phyloP scores from a whole-genome alignment of 2,888 invertebrate genomes.

The Abscondita cerata region DNA sequence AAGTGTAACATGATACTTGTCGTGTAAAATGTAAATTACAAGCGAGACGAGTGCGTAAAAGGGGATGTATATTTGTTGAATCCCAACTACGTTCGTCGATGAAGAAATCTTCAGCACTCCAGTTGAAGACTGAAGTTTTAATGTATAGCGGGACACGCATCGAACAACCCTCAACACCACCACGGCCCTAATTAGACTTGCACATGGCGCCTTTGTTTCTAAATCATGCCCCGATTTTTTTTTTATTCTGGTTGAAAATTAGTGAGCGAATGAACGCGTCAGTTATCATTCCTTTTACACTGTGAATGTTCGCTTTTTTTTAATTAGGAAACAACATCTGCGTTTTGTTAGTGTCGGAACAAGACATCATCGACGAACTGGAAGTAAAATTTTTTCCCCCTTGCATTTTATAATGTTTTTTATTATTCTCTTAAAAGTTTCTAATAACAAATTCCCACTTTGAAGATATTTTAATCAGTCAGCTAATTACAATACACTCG shows the following conservation, averaged over 20 bases:
- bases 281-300: conserved; percentile 34
- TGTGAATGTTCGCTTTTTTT: conserved; percentile 46
- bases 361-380: conserved; percentile 12
- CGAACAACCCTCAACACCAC: conserved; percentile 31
- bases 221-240: conserved; percentile 38
- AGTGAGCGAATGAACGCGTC: conserved; percentile 43
- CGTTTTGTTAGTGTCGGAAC: conserved; percentile 48
- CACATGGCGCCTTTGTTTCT: conserved; percentile 37
- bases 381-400: conserved; percentile 9
- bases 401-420: conserved; percentile 26
- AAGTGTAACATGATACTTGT: conserved; percentile 26
- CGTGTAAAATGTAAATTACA: conserved; percentile 29
- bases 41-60: conserved; percentile 24
- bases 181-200: conserved; percentile 36
- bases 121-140: conserved; percentile 30
- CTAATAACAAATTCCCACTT: conserved; percentile 58
- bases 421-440: conserved; percentile 39
- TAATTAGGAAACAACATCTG: conserved; percentile 57
- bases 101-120: conserved; percentile 25
- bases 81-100: conserved; percentile 28
- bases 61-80: conserved; percentile 26
- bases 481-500: conserved; percentile 57
- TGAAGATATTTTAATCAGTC: conserved; percentile 59
- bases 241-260: conserved; percentile 42
- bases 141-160: conserved; percentile 34